Evolutionary conservation across 37 sponge, comb jelly and placozoan species (phyloP), one percentile per base, ranked within the genome.

Genomic region (Geodia barretti): DNA sequence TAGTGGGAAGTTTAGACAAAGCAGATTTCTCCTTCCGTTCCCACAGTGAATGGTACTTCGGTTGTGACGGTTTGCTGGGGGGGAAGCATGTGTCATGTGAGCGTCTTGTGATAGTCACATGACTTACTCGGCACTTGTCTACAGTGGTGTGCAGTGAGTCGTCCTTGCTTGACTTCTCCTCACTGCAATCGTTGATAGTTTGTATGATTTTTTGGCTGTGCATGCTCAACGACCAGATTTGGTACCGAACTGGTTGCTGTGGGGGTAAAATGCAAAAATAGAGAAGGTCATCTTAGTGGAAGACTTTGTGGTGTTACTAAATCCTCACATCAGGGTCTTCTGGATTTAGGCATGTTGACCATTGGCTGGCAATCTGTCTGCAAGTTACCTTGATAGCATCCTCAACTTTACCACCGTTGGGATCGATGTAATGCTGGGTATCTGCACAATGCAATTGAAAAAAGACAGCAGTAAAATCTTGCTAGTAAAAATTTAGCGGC

Each of bases 281-380:
- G 26, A 28, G 26, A 25, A 66, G 68, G 8, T n/a, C 26, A 36
- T 20, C 7, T 24, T n/a, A 69, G 29, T 64, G 20, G 33, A 47
- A 5, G 5, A 79, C 25, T 7, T 23, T 9, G 58, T 19, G 28
- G 28, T 69, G 17, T 36, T 70, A 61, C 31, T 79, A 74, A 36
- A 79, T 75, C 23, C 8, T 62, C 2, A 4, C 31, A 42, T 3
- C 26, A 28, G 79, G 5, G 54, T 47, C 54, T 47, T 47, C 54
- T 41, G 90, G 81, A 39, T 90, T 67, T 43, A 90, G 69, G 75
- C 90, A 90, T 23, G 90, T 84, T 76, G 71, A 88, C 78, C 83
- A 88, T 33, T 70, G 73, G 0, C 65, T 30, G 31, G 42, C 74
- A 25, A 84, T 74, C 30, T 58, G 72, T 25, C 64, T 74, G 74